Conservation (phyloP, 2,888 invertebrate genomes). For the Mythimna lalbum region DNA sequence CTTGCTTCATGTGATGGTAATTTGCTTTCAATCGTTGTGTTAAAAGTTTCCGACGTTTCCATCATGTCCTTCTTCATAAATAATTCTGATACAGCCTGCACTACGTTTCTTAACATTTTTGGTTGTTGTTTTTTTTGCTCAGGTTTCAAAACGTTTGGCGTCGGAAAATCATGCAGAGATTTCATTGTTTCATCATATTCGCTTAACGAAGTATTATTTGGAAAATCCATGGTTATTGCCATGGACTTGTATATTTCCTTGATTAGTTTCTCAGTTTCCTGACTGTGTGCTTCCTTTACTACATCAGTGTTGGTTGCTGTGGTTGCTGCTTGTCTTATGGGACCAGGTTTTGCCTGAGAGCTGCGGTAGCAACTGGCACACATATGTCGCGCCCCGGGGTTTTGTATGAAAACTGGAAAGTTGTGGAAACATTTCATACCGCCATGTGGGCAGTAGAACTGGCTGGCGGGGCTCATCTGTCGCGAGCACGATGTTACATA, state of each 20-base stretch:
- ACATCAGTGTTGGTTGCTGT: conserved; percentile 79
- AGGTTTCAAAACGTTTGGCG: conserved; percentile 29
- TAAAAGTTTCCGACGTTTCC: conserved; percentile 62
- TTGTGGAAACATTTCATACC: conserved; percentile 75
- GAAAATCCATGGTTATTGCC: conserved; percentile 73
- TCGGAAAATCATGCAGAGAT: conserved; percentile 41
- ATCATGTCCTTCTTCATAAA: conserved; percentile 65
- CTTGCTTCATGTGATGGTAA: conserved; percentile 45
- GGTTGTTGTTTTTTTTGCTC: conserved; percentile 48
- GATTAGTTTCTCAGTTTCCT: conserved; percentile 82
- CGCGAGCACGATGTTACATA: conserved; percentile 73
- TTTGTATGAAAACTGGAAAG: conserved; percentile 79
- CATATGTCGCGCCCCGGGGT: conserved; percentile 69
- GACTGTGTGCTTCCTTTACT: conserved; percentile 60
- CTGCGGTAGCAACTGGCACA: conserved; percentile 73
- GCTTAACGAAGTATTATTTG: conserved; percentile 71
- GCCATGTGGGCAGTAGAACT: conserved; percentile 65
- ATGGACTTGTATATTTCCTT: conserved; percentile 86
- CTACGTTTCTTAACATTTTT: conserved; percentile 52
- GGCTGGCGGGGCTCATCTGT: conserved; percentile 65
- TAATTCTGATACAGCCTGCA: conserved; percentile 67
- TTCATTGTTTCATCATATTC: conserved; percentile 63
- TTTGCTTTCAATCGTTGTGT: conserved; percentile 58
- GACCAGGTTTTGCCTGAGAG: conserved; percentile 49
- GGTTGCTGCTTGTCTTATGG: conserved; percentile 64